Evolutionary conservation across 2,888 invertebrate species (phyloP).

Genomic region (Ornithoptera priamus): DNA sequence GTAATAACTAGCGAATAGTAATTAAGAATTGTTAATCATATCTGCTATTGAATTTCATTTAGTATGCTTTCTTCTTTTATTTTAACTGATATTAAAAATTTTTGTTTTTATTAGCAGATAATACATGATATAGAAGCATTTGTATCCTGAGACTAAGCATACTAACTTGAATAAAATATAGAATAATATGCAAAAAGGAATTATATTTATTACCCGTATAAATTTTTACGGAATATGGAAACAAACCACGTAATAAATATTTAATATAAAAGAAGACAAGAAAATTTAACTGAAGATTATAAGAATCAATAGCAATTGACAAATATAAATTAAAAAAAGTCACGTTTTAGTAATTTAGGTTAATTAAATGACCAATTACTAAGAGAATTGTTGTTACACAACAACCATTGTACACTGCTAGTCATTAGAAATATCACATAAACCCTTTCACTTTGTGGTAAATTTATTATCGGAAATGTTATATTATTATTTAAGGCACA

Average conservation of each 20-base stretch:
- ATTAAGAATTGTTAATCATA: slow-evolving; percentile 8
- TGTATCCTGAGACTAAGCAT: background rate
- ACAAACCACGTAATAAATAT: no score
- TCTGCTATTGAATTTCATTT: slow-evolving; percentile 13
- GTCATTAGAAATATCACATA: slow-evolving; percentile 2
- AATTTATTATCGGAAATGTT: slow-evolving; percentile 8
- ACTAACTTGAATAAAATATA: no score
- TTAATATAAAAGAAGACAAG: no score
- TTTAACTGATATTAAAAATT: background rate
- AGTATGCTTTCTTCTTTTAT: slow-evolving; percentile 4
- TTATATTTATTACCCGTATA: no score
- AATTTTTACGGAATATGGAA: no score
- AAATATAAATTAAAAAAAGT: no score
- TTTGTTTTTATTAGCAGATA: background rate
- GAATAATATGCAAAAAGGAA: no score
- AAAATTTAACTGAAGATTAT: no score
- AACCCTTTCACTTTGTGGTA: slow-evolving; percentile 16
- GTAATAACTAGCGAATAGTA: slow-evolving; percentile 6
- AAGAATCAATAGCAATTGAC: no score
- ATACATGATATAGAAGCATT: background rate
- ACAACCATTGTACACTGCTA: slow-evolving; percentile 1
- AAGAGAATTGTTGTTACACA: slow-evolving; percentile 6
- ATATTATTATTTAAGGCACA: background rate
- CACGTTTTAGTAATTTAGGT: no score
- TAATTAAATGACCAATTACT: no score